phyloP scores from a whole-genome alignment of 2,113 vertebrate species.

The Sprattus sprattus region DNA sequence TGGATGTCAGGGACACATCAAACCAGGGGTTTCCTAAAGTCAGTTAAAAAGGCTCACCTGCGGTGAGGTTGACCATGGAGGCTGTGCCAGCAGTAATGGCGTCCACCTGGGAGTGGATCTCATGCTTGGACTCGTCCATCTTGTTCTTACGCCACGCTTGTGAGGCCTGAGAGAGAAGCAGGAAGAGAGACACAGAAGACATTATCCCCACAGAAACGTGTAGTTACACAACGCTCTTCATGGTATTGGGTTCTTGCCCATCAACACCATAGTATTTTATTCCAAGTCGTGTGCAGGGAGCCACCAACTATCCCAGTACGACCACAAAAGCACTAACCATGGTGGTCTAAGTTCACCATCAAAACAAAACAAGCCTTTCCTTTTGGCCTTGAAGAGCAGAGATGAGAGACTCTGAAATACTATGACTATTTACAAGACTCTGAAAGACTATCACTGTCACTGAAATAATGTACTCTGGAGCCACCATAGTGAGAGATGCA shows the following conservation, averaged over 20 bases:
- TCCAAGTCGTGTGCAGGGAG: neutral
- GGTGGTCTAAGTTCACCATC: neutral
- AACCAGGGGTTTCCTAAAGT: too few relatives aligned
- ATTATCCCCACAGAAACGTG: neutral
- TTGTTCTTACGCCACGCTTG: constrained; percentile 98
- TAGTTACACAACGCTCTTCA: neutral
- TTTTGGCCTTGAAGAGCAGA: neutral
- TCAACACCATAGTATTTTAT: neutral
- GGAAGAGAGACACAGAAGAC: neutral
- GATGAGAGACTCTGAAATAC: neutral
- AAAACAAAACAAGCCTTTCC: neutral
- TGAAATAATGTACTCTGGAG: neutral
- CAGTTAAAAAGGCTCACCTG: constrained; percentile 66
- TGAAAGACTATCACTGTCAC: neutral
- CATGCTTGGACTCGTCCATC: constrained; percentile 98
- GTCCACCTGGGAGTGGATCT: constrained; percentile 97
- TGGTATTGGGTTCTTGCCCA: neutral
- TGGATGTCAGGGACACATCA: too few relatives aligned
- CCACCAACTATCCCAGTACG: neutral
- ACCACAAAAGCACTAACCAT: neutral
- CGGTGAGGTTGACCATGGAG: constrained; percentile 94
- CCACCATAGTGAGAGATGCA: neutral
- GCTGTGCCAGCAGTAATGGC: constrained; percentile 97
- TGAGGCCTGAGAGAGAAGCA: constrained; percentile 77
- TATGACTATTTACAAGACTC: neutral